Evolutionary conservation across 2,888 invertebrate species (phyloP), one percentile per base, ranked within the genome.

Genomic region (Odontocolon sp.): DNA sequence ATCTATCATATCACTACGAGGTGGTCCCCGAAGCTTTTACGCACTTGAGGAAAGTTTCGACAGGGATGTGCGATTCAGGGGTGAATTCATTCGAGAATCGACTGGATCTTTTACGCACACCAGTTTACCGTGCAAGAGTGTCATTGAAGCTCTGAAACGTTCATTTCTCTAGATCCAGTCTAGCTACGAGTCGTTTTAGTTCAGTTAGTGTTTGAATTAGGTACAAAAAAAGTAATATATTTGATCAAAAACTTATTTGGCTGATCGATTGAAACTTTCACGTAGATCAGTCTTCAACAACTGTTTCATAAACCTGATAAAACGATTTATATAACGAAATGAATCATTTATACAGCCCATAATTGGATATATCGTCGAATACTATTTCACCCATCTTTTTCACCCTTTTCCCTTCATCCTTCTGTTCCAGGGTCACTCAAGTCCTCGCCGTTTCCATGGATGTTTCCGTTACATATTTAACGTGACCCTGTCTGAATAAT

Each of bases 401-500:
- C 47, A 47, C 16, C 28, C 6, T 52, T 73, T 31, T 45, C 40
- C 9, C 31, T 11, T 11, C 6, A n/a, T 54, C 26, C 26, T 16
- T 16, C 28, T 28, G 14, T 6, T 38, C 61, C 47, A 45, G 14
- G 11, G 14, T 38, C 9, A 26, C 18, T 50, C 31, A 16, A 56
- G 28, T 47, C 50, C 36, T 18, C 50, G 16, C 16, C 26, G 36
- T 59, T 33, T 38, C 64, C 28, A 4, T 14, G 77, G 23, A 68
- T 67, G 18, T 28, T 54, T 50, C 38, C 21, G 38, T 40, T 87
- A 82, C 82, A 88, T 88, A 86, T 88, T 64, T 86, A 87, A 88
- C 84, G 87, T 84, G 86, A 87, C 85, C 86, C 83, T 82, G 78
- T 74, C 83, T 88, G 86, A 87, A 88, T 88, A 87, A 88, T 88